phyloP scores from a whole-genome alignment of 1,140 invertebrate species.

The Macrostomum lignano region DNA sequence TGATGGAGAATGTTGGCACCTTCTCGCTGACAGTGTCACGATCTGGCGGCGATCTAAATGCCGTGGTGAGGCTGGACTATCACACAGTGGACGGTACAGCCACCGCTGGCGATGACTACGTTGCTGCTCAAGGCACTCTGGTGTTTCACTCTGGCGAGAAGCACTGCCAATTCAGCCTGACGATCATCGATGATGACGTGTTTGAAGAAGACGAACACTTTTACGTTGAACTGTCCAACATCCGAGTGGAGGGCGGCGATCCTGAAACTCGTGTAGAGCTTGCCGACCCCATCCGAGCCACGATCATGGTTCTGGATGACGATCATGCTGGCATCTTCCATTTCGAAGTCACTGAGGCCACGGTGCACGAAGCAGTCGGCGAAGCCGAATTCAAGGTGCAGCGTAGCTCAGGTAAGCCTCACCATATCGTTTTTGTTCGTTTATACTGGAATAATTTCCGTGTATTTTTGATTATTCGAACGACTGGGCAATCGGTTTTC shows the following conservation, averaged over 20 bases:
- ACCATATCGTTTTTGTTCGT: too few species aligned
- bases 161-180: constrained; percentile 38
- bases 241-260: constrained; percentile 19
- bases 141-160: constrained; percentile 52
- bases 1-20: constrained; percentile 81
- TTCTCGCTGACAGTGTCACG: constrained; percentile 64
- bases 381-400: constrained; percentile 36
- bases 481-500: too few species aligned
- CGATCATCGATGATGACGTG: constrained; percentile 87
- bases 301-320: constrained; percentile 89
- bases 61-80: constrained; percentile 55
- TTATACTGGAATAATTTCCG: too few species aligned
- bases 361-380: constrained; percentile 65
- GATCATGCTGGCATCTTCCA: constrained; percentile 89
- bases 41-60: constrained; percentile 45
- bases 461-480: too few species aligned
- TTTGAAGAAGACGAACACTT: constrained; percentile 98
- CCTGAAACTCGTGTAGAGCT: too few species aligned
- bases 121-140: constrained; percentile 52
- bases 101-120: constrained; percentile 69
- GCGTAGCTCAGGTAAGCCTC: constrained; percentile 27
- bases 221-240: constrained; percentile 46
- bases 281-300: constrained; percentile 60
- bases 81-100: constrained; percentile 86
- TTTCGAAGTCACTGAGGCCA: constrained; percentile 50